These are phyloP conservation scores for Argentina silus DNA, from an alignment of 2,797 vertebrate species.

Conservation along the genomic window DNA sequence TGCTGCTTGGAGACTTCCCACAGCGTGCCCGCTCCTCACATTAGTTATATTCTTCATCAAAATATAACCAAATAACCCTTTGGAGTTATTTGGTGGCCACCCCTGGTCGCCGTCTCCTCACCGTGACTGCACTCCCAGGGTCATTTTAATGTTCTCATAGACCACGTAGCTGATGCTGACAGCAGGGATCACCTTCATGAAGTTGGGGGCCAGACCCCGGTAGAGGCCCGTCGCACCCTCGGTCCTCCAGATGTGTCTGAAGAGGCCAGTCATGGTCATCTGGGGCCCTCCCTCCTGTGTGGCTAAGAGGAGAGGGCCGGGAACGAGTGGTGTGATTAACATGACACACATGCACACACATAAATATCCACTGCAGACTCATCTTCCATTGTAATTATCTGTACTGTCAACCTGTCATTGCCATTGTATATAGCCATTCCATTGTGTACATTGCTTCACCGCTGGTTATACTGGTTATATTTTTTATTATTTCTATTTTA, in stretches of 20 bases:
- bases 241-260: constrained; percentile 85
- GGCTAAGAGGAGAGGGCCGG: constrained; percentile 58
- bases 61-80: neutral
- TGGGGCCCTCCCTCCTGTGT: constrained; percentile 81
- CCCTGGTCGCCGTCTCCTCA: constrained; percentile 37
- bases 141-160: constrained; percentile 88
- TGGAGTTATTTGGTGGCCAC: neutral
- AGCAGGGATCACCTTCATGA: constrained; percentile 92
- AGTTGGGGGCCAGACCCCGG: constrained; percentile 87
- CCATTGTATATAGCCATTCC: no score
- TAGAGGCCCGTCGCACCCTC: constrained; percentile 87
- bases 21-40: no score
- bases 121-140: constrained; percentile 85
- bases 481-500: no score
- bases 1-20: neutral
- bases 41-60: neutral
- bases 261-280: constrained; percentile 85
- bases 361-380: no score
- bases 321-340: neutral
- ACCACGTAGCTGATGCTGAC: constrained; percentile 93
- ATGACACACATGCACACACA: neutral
- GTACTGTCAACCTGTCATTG: no score
- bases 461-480: no score
- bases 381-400: no score
- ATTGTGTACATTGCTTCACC: no score